Base-by-base conservation (phyloP, 2,113 vertebrate genomes). In the Ancistrus triradiatus region DNA sequence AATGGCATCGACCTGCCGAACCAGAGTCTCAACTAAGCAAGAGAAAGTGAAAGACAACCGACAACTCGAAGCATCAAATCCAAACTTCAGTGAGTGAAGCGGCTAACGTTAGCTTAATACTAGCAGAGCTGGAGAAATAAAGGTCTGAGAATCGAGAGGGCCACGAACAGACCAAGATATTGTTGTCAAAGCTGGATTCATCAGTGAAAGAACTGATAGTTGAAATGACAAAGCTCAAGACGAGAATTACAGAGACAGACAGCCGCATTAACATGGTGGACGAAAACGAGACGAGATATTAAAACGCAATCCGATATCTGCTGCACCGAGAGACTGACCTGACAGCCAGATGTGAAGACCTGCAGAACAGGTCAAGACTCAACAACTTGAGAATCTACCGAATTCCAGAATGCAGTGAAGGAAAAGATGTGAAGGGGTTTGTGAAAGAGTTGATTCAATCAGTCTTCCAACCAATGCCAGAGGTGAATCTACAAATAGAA, bases 261-360 rank as follows among this genome's bases (percentile, higher is more conserved):
- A 37, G 35, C 28, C 28, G 4, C 9, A 33, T 33, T 5, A 33
- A 8, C 9, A 8, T 9, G 4, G 4, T 4, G 28, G 28, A 33
- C 4, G 28, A 33, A 5, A 35, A 38, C 14, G 7, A 11, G 50
- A 53, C 1, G 50, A 53, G 50, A 31, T 28, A 53, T 7, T 3
- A 53, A 17, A 53, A 31, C 14, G 27, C 50, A 53, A 2, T 53
- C 9, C 13, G 50, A 2, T 53, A 53, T 31, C 7, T 31, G 49
- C 49, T 51, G n/a, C 21, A n/a, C 25, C 2, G 25, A 28, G 27
- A 53, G 50, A 53, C 31, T 14, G 50, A 53, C 50, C 27, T 53
- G 24, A 53, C 5, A 14, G 50, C 50, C 48, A 50, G 24, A 9
- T 50, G 21, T 4, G 5, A 40, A 38, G 38, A 22, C 60, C 28